Evolutionary conservation across 2,797 vertebrate species (phyloP), one percentile per base, ranked within the genome.

Genomic region (Aplochiton taeniatus): DNA sequence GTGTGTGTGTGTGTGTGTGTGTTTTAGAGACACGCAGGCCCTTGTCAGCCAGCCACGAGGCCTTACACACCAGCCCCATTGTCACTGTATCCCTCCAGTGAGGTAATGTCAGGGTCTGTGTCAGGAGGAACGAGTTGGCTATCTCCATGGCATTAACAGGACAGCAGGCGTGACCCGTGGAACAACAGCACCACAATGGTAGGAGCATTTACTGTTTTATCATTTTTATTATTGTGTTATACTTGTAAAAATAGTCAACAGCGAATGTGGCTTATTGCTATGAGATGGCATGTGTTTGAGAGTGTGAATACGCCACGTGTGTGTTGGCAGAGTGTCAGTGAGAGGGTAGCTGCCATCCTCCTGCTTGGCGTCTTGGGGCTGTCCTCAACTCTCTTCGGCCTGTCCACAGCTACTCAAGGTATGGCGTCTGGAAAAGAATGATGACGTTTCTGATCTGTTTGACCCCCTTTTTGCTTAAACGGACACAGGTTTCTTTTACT

Each of bases 81-180:
- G 88, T 91, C 68, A 70, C 51, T 58, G 58, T 46, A 0, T 51
- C 59, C 14, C 13, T 8, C 52, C 61, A 41, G 49, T 58, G 53
- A 68, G 78, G 68, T 89, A 87, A 88, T 76, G 69, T 91, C 84
- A 83, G 48, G 70, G 58, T 41, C 62, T 12, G 89, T 91, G 75
- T 85, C 10, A 83, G 86, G 82, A 86, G 86, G 84, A 85, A 74
- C 85, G 85, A 81, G 87, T 76, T 77, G 41, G 41, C 11, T 9
- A 9, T 9, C 59, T 9, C 42, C 51, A 11, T 16, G 20, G 12
- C 43, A 31, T 9, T 42, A 11, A 43, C 60, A 51, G 18, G 12
- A 56, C 0, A 57, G 18, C 50, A 8, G 67, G 67, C 9, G 11
- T 61, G 50, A 57, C 72, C 47, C 20, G 58, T 16, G 59, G 48